Percentiles rank a stretch among this genome's conserved stretches.
These are phyloP conservation scores for Yasuhikotakia modesta DNA, from an alignment of 2,797 vertebrate genomes.

Conservation along the genomic window DNA sequence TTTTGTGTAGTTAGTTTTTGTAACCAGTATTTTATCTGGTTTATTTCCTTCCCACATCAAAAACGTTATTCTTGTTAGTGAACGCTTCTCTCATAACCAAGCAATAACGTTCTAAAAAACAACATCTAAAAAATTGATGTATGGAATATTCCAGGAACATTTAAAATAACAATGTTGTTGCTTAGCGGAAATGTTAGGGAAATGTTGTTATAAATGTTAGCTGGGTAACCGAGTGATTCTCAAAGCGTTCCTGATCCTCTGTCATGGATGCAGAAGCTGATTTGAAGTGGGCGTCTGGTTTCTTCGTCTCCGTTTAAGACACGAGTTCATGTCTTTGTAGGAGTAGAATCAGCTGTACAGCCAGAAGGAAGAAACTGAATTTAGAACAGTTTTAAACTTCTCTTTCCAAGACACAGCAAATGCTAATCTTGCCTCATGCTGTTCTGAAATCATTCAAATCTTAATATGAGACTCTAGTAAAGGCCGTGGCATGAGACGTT, in stretches of 20 bases:
- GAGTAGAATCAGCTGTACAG: constrained; percentile 27
- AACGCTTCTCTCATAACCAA: not conserved
- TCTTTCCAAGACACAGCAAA: not conserved
- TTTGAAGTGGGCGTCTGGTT: constrained; percentile 28
- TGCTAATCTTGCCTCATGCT: not conserved
- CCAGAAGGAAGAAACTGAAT: constrained; percentile 31
- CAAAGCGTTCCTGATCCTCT: not conserved
- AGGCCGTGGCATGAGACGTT: too few species aligned
- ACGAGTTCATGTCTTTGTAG: constrained; percentile 32
- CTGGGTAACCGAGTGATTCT: not conserved
- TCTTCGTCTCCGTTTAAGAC: constrained; percentile 8
- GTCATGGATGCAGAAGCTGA: constrained; percentile 10
- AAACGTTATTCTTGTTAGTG: too few species aligned
- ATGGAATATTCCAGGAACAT: not conserved
- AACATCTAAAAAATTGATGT: too few species aligned
- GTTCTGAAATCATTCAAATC: not conserved
- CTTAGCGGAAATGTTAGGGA: not conserved
- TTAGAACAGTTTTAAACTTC: constrained; percentile 2
- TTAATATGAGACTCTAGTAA: not conserved
- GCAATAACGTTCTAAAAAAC: not conserved
- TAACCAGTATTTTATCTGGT: not conserved
- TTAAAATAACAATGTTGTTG: not conserved
- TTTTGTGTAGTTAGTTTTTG: not conserved
- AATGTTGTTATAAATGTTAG: not conserved
- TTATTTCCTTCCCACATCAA: not conserved